A percentile compares a stretch with the other conserved stretches of the same genome.
These are phyloP conservation scores for Cephus cinctus DNA, from an alignment of 1,140 invertebrate genomes.

Conservation along the genomic window DNA sequence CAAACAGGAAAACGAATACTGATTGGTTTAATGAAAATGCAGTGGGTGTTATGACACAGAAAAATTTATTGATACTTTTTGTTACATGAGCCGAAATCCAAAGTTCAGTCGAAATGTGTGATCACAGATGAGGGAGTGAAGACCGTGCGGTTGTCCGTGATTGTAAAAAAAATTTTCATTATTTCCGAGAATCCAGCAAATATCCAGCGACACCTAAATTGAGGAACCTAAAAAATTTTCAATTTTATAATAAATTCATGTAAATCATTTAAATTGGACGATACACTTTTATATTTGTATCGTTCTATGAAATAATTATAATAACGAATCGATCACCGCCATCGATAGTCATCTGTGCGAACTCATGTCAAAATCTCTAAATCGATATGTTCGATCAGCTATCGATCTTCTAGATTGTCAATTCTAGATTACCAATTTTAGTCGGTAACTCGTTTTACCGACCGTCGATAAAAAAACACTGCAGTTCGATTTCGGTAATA, in stretches of 20 bases:
- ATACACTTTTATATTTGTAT: neutral
- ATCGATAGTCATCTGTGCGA: neutral
- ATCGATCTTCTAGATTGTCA: too few relatives aligned
- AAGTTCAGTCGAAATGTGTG: conserved; percentile 53
- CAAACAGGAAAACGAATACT: neutral
- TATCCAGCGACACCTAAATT: conserved; percentile 38
- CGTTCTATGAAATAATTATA: neutral
- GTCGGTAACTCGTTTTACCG: too few relatives aligned
- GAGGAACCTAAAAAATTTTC: conserved; percentile 40
- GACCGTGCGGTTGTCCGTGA: conserved; percentile 53
- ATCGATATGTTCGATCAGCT: neutral
- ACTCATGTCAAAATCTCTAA: neutral
- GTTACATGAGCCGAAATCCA: conserved; percentile 52
- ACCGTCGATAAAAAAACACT: too few relatives aligned
- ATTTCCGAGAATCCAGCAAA: conserved; percentile 45
- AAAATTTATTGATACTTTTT: conserved; percentile 54
- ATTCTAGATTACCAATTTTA: too few relatives aligned
- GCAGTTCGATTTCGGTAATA: too few relatives aligned
- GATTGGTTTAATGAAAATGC: neutral
- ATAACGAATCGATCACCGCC: neutral
- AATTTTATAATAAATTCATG: too few relatives aligned
- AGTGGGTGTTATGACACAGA: conserved; percentile 51
- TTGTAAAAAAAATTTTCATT: conserved; percentile 32
- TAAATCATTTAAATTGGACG: too few relatives aligned
- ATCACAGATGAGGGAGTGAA: conserved; percentile 54